Evolutionary conservation across 2,113 vertebrate genomes (phyloP), one percentile per base, ranked within the genome.

Genomic region (Orthonyx spaldingii): DNA sequence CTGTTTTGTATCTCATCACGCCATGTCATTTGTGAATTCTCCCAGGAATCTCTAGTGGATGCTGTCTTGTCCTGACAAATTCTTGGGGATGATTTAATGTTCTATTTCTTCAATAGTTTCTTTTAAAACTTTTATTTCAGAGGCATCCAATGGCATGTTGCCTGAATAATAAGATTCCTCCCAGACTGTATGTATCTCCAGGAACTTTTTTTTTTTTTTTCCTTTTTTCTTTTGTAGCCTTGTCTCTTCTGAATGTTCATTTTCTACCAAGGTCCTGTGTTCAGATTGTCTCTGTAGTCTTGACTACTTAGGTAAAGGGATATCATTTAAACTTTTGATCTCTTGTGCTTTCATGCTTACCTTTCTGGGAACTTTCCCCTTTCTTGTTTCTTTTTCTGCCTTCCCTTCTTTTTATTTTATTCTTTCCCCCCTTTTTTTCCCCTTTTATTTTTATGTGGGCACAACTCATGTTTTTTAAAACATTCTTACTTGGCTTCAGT

Each of bases 401-500:
- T 4, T 10, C 13, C 8, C 24, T 4, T 9, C 22, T 3, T 8
- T 12, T 6, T 28, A 30, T 13, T 18, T 61, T 28, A 41, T 21
- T 27, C 8, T 8, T 68, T 35, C 2, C 2, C 5, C 3, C 4
- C 2, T 28, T 56, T 49, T 19, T 33, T n/a, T 9, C 6, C 6
- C 3, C 1, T 2, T 50, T 56, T 26, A 33, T 37, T 70, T 53
- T 71, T 30, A 23, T 47, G 20, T 37, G 33, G 30, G 61, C 37
- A 66, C 14, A 82, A 20, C 11, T 76, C 13, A 32, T 6, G 14
- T 10, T 35, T 41, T 77, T 35, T 71, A 0, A 56, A 74, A 6
- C 11, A 23, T 41, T 78, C 4, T 35, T 71, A 3, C 33, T 68
- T 78, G 33, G 21, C 41, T 83, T 72, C 42, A 56, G 30, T 7